phyloP scores from a whole-genome alignment of 1,140 invertebrate genomes.

The Caenorhabditis brenneri region DNA sequence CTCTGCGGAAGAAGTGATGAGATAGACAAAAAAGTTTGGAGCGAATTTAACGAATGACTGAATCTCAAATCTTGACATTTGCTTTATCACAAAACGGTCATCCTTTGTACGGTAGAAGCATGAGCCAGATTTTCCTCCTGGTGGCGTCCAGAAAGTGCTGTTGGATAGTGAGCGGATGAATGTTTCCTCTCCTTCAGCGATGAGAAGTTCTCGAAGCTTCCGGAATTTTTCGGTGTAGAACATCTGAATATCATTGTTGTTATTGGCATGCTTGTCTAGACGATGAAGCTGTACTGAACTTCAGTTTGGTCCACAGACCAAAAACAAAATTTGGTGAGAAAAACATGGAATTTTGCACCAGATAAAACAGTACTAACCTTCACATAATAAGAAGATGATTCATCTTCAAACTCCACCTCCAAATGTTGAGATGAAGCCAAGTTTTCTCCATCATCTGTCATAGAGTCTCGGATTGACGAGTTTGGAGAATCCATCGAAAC shows the following conservation, averaged over 20 bases:
- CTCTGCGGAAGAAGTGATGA: constrained; percentile 73
- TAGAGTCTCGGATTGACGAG: background rate
- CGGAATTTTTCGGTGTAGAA: constrained; percentile 82
- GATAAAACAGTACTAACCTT: constrained; percentile 53
- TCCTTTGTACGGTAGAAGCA: constrained; percentile 93
- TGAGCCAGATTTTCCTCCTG: constrained; percentile 96
- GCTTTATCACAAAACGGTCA: constrained; percentile 94
- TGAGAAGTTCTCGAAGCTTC: constrained; percentile 77
- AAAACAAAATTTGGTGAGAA: background rate
- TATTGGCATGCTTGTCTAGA: background rate
- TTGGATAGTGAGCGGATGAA: constrained; percentile 82
- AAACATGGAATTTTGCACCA: background rate
- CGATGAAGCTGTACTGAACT: background rate
- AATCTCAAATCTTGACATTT: constrained; percentile 86
- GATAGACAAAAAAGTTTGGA: constrained; percentile 90
- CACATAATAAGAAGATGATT: constrained; percentile 64
- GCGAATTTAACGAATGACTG: constrained; percentile 91
- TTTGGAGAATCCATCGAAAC: constrained; percentile 8
- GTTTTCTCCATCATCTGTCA: constrained; percentile 48
- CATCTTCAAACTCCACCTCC: constrained; percentile 65
- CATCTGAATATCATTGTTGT: constrained; percentile 76
- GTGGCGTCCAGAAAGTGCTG: constrained; percentile 89
- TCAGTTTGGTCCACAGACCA: too few species aligned
- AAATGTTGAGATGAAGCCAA: constrained; percentile 51
- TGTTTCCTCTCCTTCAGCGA: constrained; percentile 76